Base-by-base conservation (phyloP, 2,888 invertebrate genomes). In the Epirrhoe alternata region DNA sequence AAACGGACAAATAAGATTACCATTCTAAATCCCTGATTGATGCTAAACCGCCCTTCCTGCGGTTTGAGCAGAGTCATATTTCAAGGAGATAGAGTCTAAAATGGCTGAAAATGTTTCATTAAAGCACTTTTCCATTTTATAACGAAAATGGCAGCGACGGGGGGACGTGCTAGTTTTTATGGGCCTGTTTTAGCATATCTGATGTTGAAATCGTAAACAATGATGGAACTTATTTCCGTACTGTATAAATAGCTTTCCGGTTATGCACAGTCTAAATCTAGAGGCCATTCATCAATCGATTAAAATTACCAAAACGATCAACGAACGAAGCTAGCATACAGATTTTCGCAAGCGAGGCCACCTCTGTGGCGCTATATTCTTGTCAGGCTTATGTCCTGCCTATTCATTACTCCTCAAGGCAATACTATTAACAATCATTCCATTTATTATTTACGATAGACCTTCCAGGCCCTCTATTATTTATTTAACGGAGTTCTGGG, bases 21-120 rank as follows among this genome's bases (percentile, higher is more conserved):
- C 77, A 75, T 76, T 81, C 84, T 85, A 88, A 88, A 86, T 84
- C 87, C 86, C 82, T 88, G 88, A 89, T 88, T 85, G 89, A 89
- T 89, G 86, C 78, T 79, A 81, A 77, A 81, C 79, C 82, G 76
- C 80, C 82, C 84, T 77, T 76, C 75, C 77, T 71, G 74, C 71
- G 74, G 61, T 79, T 77, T 77, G 78, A 82, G 82, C 77, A 76
- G 77, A 78, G 73, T 79, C 77, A 79, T 83, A 82, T 80, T 79
- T 76, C 75, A 71, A 69, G 65, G 63, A 64, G 74, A 71, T 33
- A 51, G 73, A 80, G 62, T 59, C 45, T 55, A 54, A 61, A 66
- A 61, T 66, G 53, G 61, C 64, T 65, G 50, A 55, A 71, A 42
- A 75, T 77, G 57, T 73, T 74, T 61, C 66, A 30, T 59, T 59